Percentiles rank a stretch among this genome's conserved stretches.
These are phyloP conservation scores for Tarsius wallacei DNA, from an alignment of 2,797 vertebrate species.

Conservation along the genomic window DNA sequence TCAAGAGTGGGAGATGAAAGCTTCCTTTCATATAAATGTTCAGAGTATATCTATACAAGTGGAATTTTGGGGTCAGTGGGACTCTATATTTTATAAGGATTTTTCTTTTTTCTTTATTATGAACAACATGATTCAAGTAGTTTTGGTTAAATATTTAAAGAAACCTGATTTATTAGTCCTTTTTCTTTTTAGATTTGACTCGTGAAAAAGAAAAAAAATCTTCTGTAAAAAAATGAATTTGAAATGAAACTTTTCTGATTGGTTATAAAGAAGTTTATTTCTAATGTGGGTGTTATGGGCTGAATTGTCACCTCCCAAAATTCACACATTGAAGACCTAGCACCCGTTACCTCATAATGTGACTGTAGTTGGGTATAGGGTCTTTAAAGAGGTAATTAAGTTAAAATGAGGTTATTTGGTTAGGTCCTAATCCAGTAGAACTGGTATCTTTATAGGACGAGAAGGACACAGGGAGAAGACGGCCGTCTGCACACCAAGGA, in stretches of 20 bases:
- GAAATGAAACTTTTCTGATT: neutral
- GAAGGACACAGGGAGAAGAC: neutral
- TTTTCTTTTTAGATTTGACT: neutral
- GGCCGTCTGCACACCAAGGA: neutral
- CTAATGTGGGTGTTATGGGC: too few species aligned
- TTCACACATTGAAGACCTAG: neutral
- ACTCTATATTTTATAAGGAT: neutral
- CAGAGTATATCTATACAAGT: neutral
- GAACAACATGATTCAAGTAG: neutral
- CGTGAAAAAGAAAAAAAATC: neutral
- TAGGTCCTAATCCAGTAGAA: neutral
- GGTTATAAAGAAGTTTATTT: neutral
- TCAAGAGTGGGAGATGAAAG: too few species aligned
- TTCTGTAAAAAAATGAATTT: neutral
- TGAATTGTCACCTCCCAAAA: neutral
- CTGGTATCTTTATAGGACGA: neutral
- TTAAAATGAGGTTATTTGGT: neutral
- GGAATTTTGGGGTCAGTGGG: neutral
- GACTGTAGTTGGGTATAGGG: neutral
- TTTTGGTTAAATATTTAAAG: conserved; percentile 21
- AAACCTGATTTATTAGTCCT: neutral
- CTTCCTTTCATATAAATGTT: neutral
- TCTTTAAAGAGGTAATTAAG: neutral
- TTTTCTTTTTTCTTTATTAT: conserved; percentile 25
- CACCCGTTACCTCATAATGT: neutral